These are phyloP conservation scores for Anagrus nilaparvatae DNA, from an alignment of 1,140 invertebrate genomes.

Conservation along the genomic window DNA sequence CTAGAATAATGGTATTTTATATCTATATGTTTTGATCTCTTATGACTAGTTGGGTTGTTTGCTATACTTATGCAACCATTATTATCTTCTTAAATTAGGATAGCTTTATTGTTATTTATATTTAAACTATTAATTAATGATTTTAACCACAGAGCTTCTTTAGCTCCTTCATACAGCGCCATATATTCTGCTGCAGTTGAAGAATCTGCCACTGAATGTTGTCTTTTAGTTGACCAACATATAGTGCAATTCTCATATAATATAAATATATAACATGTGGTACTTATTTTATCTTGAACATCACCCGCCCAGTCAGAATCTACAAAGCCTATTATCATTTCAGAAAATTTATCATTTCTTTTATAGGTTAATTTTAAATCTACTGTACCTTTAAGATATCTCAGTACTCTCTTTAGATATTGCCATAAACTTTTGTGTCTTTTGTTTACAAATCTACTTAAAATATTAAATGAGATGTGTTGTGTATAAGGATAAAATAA, in stretches of 20 bases:
- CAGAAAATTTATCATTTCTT: slow-evolving; percentile 13
- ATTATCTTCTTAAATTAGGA: slow-evolving; percentile 13
- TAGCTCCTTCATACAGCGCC: slow-evolving; percentile 24
- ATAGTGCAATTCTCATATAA: slow-evolving; percentile 17
- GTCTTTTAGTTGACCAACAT: slow-evolving; percentile 24
- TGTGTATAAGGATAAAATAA: no score
- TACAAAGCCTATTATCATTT: slow-evolving; percentile 16
- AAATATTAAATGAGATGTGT: no score
- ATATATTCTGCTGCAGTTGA: slow-evolving; percentile 29
- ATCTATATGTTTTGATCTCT: slow-evolving; percentile 28
- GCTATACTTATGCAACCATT: slow-evolving; percentile 11
- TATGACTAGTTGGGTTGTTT: slow-evolving; percentile 22
- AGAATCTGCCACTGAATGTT: slow-evolving; percentile 26
- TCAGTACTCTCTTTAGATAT: slow-evolving; percentile 23
- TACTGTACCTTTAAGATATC: slow-evolving; percentile 26
- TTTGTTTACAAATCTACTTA: slow-evolving; percentile 1
- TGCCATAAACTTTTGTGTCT: slow-evolving; percentile 18
- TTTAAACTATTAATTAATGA: slow-evolving; percentile 9
- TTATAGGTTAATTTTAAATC: slow-evolving; percentile 25
- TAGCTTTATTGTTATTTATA: slow-evolving; percentile 1
- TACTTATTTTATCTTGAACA: slow-evolving; percentile 15
- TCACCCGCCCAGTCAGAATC: slow-evolving; percentile 17
- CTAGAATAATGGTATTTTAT: slow-evolving; percentile 27
- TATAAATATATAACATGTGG: slow-evolving; percentile 18
- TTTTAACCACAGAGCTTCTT: slow-evolving; percentile 23